Percentiles rank a stretch among this genome's conserved stretches.
Conservation (phyloP, 2,797 vertebrate genomes). For the Yasuhikotakia modesta region DNA sequence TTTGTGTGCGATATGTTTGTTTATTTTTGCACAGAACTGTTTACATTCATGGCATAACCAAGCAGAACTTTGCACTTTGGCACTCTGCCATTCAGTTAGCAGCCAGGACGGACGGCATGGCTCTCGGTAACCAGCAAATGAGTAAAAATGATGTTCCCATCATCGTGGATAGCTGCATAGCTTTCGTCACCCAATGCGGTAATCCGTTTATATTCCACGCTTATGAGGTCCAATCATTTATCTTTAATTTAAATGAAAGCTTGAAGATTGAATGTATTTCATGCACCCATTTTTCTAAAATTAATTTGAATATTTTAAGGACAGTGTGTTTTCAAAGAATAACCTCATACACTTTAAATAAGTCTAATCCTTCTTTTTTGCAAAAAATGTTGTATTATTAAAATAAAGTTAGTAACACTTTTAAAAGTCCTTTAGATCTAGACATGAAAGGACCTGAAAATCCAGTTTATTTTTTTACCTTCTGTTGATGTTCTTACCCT, state of each 20-base stretch:
- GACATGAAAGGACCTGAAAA: not conserved
- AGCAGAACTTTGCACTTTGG: conserved; percentile 91
- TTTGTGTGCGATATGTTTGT: conserved; percentile 27
- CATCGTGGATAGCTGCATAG: conserved; percentile 94
- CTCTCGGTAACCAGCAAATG: conserved; percentile 93
- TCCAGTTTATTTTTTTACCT: not conserved
- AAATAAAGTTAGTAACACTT: not conserved
- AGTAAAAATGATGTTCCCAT: conserved; percentile 93
- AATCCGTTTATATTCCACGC: conserved; percentile 52
- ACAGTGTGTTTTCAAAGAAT: not conserved
- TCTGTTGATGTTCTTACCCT: not conserved
- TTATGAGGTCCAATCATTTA: conserved; percentile 9
- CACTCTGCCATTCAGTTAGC: conserved; percentile 89
- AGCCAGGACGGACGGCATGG: conserved; percentile 88
- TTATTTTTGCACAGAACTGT: conserved; percentile 79
- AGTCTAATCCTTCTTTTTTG: not conserved
- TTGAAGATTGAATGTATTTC: not conserved
- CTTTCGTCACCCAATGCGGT: conserved; percentile 98
- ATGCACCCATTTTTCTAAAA: not conserved
- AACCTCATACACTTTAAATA: not conserved
- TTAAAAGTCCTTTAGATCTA: not conserved
- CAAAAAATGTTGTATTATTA: not conserved
- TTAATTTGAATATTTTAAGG: not conserved
- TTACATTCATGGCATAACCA: conserved; percentile 89
- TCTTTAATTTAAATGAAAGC: not conserved